Evolutionary conservation across 1,140 invertebrate species (phyloP).

Genomic region (Chrysomallon squamiferum): DNA sequence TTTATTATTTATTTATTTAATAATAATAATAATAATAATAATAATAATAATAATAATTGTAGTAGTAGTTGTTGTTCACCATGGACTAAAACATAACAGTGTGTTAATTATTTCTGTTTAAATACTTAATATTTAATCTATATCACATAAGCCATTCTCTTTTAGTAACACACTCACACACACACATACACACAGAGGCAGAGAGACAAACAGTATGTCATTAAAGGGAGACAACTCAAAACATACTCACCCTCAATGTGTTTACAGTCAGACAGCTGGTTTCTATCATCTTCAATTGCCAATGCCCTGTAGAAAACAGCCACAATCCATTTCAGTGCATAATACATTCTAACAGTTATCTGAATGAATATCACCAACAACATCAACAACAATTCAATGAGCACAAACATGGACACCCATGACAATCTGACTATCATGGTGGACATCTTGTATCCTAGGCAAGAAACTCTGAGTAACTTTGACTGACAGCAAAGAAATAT

Average conservation of each 20-base stretch:
- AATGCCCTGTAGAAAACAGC: constrained; percentile 48
- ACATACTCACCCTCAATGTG: constrained; percentile 58
- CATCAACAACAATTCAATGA: constrained; percentile 1
- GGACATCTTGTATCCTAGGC: neutral
- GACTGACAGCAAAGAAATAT: neutral
- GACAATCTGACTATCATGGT: neutral
- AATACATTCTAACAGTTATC: neutral
- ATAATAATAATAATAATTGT: too few relatives aligned
- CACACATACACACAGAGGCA: too few relatives aligned
- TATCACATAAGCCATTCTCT: too few relatives aligned
- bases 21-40: too few relatives aligned
- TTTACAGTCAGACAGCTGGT: constrained; percentile 52
- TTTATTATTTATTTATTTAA: too few relatives aligned
- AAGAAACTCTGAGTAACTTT: neutral
- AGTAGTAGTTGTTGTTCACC: too few relatives aligned
- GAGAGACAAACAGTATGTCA: too few relatives aligned
- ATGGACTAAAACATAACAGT: too few relatives aligned
- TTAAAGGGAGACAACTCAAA: neutral
- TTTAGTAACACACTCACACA: too few relatives aligned
- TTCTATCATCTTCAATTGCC: constrained; percentile 52
- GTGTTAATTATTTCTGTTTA: too few relatives aligned
- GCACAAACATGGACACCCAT: neutral
- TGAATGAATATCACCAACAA: neutral
- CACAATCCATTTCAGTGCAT: neutral
- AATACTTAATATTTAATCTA: too few relatives aligned